Evolutionary conservation across 2,888 invertebrate species (phyloP).

Genomic region (Drosophila nigricruria): DNA sequence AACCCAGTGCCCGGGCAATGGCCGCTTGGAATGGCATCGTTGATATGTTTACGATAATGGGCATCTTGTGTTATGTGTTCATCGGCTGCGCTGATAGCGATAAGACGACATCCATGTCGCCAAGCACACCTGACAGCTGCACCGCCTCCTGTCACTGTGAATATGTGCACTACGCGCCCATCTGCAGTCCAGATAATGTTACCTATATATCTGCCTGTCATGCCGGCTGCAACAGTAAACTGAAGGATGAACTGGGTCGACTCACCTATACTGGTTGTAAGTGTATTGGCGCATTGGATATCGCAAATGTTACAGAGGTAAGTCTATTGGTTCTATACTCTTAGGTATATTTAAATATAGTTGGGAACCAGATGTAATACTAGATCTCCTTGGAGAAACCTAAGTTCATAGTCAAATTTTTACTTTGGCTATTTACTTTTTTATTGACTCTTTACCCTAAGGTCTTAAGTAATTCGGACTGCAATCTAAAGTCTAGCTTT

Average conservation of each 20-base stretch:
- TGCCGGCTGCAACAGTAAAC: slow-evolving; percentile 88
- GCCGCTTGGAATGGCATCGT: slow-evolving; percentile 89
- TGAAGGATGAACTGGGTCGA: slow-evolving; percentile 48
- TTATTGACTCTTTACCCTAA: too few relatives aligned
- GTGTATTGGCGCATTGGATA: slow-evolving; percentile 41
- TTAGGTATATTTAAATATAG: neutral
- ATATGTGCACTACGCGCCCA: slow-evolving; percentile 90
- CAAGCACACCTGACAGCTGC: slow-evolving; percentile 84
- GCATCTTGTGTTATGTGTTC: slow-evolving; percentile 88
- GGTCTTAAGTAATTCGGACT: too few relatives aligned
- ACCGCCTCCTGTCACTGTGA: slow-evolving; percentile 89
- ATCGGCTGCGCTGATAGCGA: slow-evolving; percentile 89
- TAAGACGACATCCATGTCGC: slow-evolving; percentile 41
- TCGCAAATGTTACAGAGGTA: slow-evolving; percentile 30
- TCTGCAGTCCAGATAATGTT: slow-evolving; percentile 88
- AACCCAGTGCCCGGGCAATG: slow-evolving; percentile 88
- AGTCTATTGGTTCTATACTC: neutral
- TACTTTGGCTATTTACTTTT: neutral
- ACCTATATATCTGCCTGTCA: slow-evolving; percentile 92
- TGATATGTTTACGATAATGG: slow-evolving; percentile 87
- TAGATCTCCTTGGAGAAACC: neutral
- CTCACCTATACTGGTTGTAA: slow-evolving; percentile 57
- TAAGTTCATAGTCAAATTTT: neutral
- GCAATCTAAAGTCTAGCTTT: too few relatives aligned
- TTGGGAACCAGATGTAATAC: neutral